A percentile compares a stretch with the other conserved stretches of the same genome.
These are phyloP conservation scores for Apostichopus parvimensis DNA, from an alignment of 35 echinoderm and acorn worm genomes.

Conservation along the genomic window DNA sequence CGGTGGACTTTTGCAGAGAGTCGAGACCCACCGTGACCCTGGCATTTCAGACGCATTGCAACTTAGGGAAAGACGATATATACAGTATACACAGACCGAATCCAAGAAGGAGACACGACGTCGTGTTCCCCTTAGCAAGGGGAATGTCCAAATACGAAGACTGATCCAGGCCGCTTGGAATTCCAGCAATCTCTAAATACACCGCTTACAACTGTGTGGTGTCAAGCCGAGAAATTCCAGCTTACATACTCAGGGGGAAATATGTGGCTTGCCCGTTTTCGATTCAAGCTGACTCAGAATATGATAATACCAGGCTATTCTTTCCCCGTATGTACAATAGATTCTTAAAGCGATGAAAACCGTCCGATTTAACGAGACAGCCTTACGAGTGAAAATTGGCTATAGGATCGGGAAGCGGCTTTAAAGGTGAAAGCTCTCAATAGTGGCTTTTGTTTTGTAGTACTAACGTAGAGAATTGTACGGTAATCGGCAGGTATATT, in stretches of 20 bases:
- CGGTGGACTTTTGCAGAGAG: too few species aligned
- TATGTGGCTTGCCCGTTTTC: slow-evolving; percentile 6
- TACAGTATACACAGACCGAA: neutral
- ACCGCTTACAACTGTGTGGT: slow-evolving; percentile 44
- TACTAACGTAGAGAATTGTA: too few species aligned
- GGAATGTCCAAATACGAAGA: slow-evolving; percentile 62
- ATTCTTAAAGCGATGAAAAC: neutral
- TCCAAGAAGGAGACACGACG: neutral
- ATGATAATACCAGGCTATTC: neutral
- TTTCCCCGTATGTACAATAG: neutral
- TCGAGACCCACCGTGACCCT: slow-evolving; percentile 16
- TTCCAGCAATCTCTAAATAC: slow-evolving; percentile 55
- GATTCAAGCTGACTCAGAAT: neutral
- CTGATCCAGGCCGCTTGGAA: slow-evolving; percentile 41
- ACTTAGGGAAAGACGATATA: neutral
- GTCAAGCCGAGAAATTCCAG: slow-evolving; percentile 38
- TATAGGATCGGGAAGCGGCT: neutral
- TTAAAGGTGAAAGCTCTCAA: too few species aligned
- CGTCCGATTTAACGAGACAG: neutral
- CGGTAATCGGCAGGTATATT: too few species aligned
- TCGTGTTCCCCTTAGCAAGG: neutral
- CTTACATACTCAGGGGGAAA: neutral
- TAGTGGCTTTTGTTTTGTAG: too few species aligned
- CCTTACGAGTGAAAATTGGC: neutral
- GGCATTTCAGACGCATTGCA: slow-evolving; percentile 4